Percentiles rank a stretch among this genome's conserved stretches.
Evolutionary conservation across 2,888 invertebrate genomes (phyloP).

Genomic region (Onchidella celtica): DNA sequence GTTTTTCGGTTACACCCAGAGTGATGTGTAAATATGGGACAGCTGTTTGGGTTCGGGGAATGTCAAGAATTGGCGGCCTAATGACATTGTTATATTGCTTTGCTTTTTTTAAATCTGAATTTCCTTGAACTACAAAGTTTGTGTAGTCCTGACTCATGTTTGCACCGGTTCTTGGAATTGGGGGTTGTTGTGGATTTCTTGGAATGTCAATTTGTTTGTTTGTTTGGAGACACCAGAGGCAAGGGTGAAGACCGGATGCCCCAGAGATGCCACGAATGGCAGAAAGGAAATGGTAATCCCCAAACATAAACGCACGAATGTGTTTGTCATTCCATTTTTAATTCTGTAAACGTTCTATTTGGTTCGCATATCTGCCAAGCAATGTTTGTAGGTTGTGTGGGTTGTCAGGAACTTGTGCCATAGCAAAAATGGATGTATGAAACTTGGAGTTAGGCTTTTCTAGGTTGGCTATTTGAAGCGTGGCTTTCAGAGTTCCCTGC

Average conservation of each 20-base stretch:
- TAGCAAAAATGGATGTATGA: not conserved
- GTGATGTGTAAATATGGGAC: not conserved
- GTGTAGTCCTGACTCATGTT: not conserved
- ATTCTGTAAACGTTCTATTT: not conserved
- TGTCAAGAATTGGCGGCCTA: not conserved
- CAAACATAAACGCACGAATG: not conserved
- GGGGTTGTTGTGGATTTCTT: not conserved
- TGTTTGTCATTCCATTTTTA: not conserved
- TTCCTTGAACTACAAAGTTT: not conserved
- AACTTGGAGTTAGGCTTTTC: too few relatives aligned
- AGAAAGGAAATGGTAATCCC: constrained; percentile 1
- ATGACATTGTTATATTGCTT: constrained; percentile 3
- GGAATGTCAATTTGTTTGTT: not conserved
- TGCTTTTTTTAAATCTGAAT: not conserved
- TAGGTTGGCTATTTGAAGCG: too few relatives aligned
- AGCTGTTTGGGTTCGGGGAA: constrained; percentile 4
- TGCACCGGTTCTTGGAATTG: not conserved
- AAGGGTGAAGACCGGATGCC: not conserved
- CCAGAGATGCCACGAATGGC: not conserved
- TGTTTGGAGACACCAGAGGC: constrained; percentile 12
- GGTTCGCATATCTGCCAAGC: not conserved
- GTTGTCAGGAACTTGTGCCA: constrained; percentile 14
- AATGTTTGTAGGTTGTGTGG: not conserved
- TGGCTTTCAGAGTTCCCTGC: too few relatives aligned
- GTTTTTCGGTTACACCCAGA: not conserved